Percentiles rank a stretch among this genome's conserved stretches.
Conservation (phyloP, 2,113 vertebrate genomes). For the Mustela lutreola region DNA sequence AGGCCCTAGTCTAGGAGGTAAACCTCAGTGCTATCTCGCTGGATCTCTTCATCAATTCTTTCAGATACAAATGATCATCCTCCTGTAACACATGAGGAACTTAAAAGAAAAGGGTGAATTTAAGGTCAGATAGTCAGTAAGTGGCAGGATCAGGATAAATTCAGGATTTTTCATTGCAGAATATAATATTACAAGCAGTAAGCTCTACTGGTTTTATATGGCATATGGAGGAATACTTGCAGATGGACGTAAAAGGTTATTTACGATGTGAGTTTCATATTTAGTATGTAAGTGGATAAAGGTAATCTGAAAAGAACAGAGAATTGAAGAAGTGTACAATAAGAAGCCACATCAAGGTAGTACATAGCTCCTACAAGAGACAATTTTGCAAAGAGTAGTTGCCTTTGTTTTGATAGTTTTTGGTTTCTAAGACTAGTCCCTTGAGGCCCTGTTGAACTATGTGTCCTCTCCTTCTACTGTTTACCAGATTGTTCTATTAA, state of each 20-base stretch:
- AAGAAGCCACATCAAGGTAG: not conserved
- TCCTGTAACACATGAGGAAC: not conserved
- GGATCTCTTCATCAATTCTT: not conserved
- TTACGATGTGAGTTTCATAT: not conserved
- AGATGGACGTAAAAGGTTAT: not conserved
- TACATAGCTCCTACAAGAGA: not conserved
- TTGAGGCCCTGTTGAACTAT: not conserved
- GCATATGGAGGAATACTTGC: not conserved
- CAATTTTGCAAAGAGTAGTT: not conserved
- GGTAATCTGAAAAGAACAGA: not conserved
- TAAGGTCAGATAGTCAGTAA: not conserved
- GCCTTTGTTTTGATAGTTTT: not conserved
- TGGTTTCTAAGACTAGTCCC: not conserved
- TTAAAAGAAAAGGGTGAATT: constrained; percentile 28
- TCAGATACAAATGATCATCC: not conserved
- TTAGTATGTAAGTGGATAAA: not conserved
- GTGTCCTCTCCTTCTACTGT: not conserved
- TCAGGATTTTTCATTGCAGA: constrained; percentile 31
- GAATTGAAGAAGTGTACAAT: not conserved
- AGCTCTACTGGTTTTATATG: not conserved
- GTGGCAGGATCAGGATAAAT: constrained; percentile 10
- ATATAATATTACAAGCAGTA: not conserved
- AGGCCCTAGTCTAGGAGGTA: not conserved
- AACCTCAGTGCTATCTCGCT: not conserved
- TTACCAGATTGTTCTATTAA: not conserved